Base-by-base conservation (phyloP, 2,888 invertebrate genomes). In the Pheosia tremula region DNA sequence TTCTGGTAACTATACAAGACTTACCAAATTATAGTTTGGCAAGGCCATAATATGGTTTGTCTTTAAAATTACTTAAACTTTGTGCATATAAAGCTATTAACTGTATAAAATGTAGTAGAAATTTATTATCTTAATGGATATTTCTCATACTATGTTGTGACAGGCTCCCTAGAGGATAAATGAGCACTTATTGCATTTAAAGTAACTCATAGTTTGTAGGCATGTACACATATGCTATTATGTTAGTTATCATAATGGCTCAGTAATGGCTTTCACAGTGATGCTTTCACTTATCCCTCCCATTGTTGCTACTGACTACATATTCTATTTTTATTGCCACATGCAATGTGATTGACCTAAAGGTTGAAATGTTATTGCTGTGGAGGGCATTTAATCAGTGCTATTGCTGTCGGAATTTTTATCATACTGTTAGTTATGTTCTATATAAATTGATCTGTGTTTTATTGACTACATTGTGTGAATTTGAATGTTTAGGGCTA, bases 221-320 rank as follows among this genome's bases (percentile, higher is more conserved):
- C 3, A 13, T 13, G 13, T 49, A 24, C 47, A 47, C 50, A 41
- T n/a, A n/a, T 57, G 57, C 54, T 60, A 53, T 38, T 62, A 62
- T 59, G 61, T 56, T 67, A 62, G 59, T 66, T 75, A 69, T 65
- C 66, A 70, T 68, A 71, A 73, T 75, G 68, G 50, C 47, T 56
- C 63, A 57, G 56, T 69, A 67, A 72, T 72, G 64, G 61, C 67
- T 69, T 69, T 64, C 60, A 56, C 57, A 64, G 52, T 68, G 45
- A 59, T 57, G 63, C 72, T 72, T 72, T 72, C 70, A 59, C 70
- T 71, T 11, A 60, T 43, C 47, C 64, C 63, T 62, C 11, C 72
- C 50, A 52, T 50, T 52, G 50, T 47, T 39, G n/a, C 55, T 5
- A 10, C 53, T 5, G 6, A 24, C 52, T 50, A 8, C 9, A 39